phyloP scores from a whole-genome alignment of 2,797 vertebrate species.

The Sitta carolinensis region DNA sequence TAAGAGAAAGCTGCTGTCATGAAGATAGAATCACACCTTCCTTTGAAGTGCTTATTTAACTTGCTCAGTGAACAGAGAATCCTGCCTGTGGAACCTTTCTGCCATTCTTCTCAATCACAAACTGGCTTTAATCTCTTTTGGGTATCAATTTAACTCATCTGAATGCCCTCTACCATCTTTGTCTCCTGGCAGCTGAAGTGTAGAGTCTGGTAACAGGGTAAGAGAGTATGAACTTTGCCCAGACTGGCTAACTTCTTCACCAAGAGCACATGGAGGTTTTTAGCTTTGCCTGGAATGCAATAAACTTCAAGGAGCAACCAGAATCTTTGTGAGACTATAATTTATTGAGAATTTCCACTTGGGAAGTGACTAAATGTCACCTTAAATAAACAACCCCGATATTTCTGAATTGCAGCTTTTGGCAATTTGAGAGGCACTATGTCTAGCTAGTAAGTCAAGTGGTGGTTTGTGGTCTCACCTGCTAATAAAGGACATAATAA shows the following conservation, averaged over 20 bases:
- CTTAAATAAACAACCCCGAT: background rate
- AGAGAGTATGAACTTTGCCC: background rate
- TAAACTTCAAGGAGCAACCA: background rate
- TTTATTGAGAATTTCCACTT: background rate
- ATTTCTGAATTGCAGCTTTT: background rate
- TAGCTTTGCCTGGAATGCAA: background rate
- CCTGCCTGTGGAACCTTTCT: background rate
- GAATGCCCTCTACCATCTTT: background rate
- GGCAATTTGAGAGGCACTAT: background rate
- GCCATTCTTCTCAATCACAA: background rate
- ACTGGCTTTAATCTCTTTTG: background rate
- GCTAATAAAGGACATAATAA: background rate
- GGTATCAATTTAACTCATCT: background rate
- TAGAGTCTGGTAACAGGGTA: background rate
- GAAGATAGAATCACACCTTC: background rate
- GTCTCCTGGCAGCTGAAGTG: background rate
- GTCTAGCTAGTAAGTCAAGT: background rate
- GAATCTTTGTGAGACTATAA: background rate
- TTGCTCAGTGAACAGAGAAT: background rate
- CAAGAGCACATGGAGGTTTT: background rate
- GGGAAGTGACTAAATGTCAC: background rate
- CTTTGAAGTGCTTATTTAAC: background rate
- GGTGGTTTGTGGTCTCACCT: background rate
- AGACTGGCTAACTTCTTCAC: background rate
- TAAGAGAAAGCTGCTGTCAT: background rate